Evolutionary conservation across 2,797 vertebrate genomes (phyloP).

Genomic region (Acipenser transmontanus): DNA sequence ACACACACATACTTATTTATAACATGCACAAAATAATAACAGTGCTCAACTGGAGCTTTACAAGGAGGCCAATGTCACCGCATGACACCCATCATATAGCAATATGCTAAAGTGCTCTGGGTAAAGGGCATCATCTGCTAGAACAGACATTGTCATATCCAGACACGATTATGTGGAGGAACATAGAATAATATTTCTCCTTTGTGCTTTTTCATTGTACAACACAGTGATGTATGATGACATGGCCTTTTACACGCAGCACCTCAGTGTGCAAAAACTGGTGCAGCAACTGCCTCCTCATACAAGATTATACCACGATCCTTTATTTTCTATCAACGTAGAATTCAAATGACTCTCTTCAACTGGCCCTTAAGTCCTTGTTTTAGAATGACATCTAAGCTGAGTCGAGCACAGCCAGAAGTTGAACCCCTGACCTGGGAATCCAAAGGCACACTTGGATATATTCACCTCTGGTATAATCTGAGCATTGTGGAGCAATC

Average conservation of each 20-base stretch:
- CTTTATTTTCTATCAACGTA: too few relatives aligned
- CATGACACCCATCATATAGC: background rate
- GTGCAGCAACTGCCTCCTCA: too few relatives aligned
- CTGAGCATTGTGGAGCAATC: background rate
- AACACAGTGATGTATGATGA: too few relatives aligned
- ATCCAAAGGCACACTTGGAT: slow-evolving; percentile 20
- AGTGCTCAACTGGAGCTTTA: background rate
- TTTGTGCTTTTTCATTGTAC: too few relatives aligned
- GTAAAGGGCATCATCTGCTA: background rate
- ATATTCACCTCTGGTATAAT: slow-evolving; percentile 2
- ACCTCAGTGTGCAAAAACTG: too few relatives aligned
- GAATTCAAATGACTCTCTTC: too few relatives aligned
- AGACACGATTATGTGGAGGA: too few relatives aligned
- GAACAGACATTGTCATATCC: background rate
- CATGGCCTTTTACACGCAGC: too few relatives aligned
- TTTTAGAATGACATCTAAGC: slow-evolving; percentile 24
- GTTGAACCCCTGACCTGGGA: slow-evolving; percentile 14
- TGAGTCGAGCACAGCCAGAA: slow-evolving; percentile 34
- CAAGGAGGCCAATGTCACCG: background rate
- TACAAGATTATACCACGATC: too few relatives aligned
- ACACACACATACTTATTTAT: too few relatives aligned
- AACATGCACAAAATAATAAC: too few relatives aligned
- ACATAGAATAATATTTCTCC: too few relatives aligned
- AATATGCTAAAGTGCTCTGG: background rate
- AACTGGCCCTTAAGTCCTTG: slow-evolving; percentile 17